Percentiles rank a stretch among this genome's conserved stretches.
phyloP scores from a whole-genome alignment of 2,888 invertebrate species.

The Priocnemis perturbator region DNA sequence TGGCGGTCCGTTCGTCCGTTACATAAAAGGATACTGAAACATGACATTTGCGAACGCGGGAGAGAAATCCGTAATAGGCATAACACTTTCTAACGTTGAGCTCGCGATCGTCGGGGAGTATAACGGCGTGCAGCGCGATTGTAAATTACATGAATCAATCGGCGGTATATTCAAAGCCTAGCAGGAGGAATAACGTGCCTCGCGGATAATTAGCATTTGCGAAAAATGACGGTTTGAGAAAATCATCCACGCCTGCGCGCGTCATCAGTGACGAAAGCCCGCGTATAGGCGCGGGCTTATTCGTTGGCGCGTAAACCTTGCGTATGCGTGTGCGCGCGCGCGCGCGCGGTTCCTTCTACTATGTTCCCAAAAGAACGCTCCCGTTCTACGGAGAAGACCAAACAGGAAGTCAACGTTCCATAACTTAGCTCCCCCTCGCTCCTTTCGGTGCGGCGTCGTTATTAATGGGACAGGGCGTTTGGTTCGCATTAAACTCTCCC shows the following conservation, averaged over 20 bases:
- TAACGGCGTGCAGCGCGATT: constrained; percentile 37
- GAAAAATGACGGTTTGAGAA: constrained; percentile 50
- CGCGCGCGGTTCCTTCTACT: not conserved
- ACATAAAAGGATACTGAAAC: not conserved
- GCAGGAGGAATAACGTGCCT: not conserved
- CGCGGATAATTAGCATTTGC: not conserved
- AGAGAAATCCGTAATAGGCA: constrained; percentile 23
- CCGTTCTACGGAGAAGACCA: not conserved
- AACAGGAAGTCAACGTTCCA: constrained; percentile 5
- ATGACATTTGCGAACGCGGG: constrained; percentile 17
- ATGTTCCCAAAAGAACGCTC: too few species aligned
- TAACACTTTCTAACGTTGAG: constrained; percentile 35
- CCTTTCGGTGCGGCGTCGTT: not conserved
- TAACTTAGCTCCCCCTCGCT: not conserved
- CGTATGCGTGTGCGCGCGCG: constrained; percentile 12
- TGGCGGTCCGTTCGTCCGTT: too few species aligned
- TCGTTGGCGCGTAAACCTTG: constrained; percentile 10
- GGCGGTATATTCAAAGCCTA: constrained; percentile 39
- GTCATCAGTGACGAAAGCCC: constrained; percentile 47
- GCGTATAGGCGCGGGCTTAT: constrained; percentile 38
- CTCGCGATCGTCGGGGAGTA: constrained; percentile 29
- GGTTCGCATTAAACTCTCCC: not conserved
- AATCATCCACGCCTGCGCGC: constrained; percentile 26
- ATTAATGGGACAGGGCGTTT: constrained; percentile 4
- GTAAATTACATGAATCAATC: constrained; percentile 55